Conservation (phyloP, 2,888 invertebrate genomes). For the Seladonia tumulorum region DNA sequence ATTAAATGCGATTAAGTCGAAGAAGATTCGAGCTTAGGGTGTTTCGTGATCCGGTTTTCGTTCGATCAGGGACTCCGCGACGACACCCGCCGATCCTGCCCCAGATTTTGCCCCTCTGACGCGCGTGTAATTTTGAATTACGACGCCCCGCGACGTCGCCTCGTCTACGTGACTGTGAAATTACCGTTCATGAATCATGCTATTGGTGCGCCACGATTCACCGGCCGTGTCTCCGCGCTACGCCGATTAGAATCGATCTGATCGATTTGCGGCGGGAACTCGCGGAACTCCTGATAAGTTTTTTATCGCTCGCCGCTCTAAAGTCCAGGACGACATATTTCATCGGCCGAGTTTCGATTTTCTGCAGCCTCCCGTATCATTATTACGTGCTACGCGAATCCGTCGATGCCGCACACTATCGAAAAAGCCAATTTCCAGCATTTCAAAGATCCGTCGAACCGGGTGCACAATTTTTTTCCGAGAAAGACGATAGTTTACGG, state of each 20-base stretch:
- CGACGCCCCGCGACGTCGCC: constrained; percentile 50
- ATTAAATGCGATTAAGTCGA: constrained; percentile 65
- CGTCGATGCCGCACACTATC: neutral
- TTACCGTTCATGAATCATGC: constrained; percentile 67
- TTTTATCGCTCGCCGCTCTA: constrained; percentile 13
- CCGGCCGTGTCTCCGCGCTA: constrained; percentile 40
- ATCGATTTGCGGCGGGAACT: constrained; percentile 52
- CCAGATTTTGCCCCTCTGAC: constrained; percentile 34
- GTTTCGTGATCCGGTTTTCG: constrained; percentile 45
- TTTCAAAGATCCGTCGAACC: neutral
- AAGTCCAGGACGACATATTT: constrained; percentile 11
- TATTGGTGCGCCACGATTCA: constrained; percentile 61
- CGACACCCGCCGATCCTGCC: constrained; percentile 12
- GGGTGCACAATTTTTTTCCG: no score
- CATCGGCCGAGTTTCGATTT: constrained; percentile 1
- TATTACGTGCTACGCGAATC: neutral
- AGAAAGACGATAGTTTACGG: neutral
- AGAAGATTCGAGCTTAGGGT: constrained; percentile 24
- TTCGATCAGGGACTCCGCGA: constrained; percentile 46
- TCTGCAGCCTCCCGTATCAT: neutral
- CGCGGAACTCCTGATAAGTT: constrained; percentile 22
- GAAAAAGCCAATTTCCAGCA: neutral
- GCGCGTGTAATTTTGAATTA: constrained; percentile 68
- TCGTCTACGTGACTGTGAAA: constrained; percentile 70
- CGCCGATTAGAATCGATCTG: constrained; percentile 54